Base-by-base conservation (phyloP, 1,140 invertebrate genomes). In the Drosophila aff. region DNA sequence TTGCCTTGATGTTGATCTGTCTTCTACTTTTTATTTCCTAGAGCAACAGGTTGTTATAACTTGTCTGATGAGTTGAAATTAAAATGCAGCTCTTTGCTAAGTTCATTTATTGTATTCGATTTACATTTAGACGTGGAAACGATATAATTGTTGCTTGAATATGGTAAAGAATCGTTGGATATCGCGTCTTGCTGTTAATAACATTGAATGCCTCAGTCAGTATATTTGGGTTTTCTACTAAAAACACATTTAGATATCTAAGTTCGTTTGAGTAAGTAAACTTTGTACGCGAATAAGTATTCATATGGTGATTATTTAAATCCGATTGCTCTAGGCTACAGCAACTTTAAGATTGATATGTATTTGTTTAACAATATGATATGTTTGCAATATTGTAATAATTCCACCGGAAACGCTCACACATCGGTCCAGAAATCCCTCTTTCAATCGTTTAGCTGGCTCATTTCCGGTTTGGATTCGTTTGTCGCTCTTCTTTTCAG, bases 201-300 rank as follows among this genome's bases (percentile, higher is more conserved):
- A 87, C 85, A 90, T 89, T 89, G 85, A 90, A 89, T 89, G 84
- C 84, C 85, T 89, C 84, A 89, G 84, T 89, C 84, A 89, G 84
- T 89, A 89, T 84, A 63, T 73, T 64, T 60, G 57, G 64, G 57
- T 57, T 58, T 68, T 78, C 80, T 82, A 82, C 50, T 52, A 77
- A 77, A 76, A 80, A 81, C 59, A 81, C 74, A 72, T 82, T 62
- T 46, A 66, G 68, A 85, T 73, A 57, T 79, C 44, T 46, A 71
- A 73, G 67, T 73, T 50, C 38, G 36, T 61, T 63, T 57, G 59
- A 79, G 44, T 59, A 59, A 62, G 60, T 53, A 59, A 63, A 41
- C 43, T 66, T 61, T 61, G 46, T 75, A 50, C 47, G 44, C 23
- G 58, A 62, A 43, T 66, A 60, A 76, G 61, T 65, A 49, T 76